Evolutionary conservation across 2,113 vertebrate genomes (phyloP), one percentile per base, ranked within the genome.

Genomic region (Oplegnathus fasciatus): DNA sequence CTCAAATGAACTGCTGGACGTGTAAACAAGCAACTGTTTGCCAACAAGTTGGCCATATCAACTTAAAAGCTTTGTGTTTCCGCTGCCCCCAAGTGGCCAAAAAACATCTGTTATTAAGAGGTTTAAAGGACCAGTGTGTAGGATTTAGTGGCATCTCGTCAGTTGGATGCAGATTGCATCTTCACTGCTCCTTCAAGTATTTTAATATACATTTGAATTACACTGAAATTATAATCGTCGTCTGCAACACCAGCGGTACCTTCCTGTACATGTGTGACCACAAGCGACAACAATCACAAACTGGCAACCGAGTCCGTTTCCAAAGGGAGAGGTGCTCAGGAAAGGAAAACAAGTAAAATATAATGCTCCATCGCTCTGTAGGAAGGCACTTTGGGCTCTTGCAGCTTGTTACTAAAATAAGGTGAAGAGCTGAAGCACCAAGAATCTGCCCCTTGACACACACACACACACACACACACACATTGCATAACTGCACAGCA

Each of bases 401-500:
- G 18, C 14, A 78, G 67, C 34, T 34, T 75, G 57, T 62, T 40
- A 8, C 48, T 72, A 57, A 78, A 78, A 84, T 40, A 32, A 50
- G 60, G 20, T 48, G 62, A 73, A 66, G 67, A 42, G 24, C 75
- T 60, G 42, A 73, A 80, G 20, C 54, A 60, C 52, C 61, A 65
- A 80, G 44, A 80, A 80, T 60, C 44, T 60, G 37, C 73, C 54
- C 72, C 24, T 54, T 84, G 70, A 80, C 77, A 84, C 48, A 69
- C 67, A 62, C 60, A 67, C 57, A 42, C 50, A 78, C 64, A 67
- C 50, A 60, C 68, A 75, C 73, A 32, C 30, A 58, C 60, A 40
- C 6, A 15, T 82, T 91, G 67, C 82, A 22, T 90, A 88, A 91
- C 78, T 30, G 52, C 71, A 77, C 46, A 42, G 78, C 67, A 75